Evolutionary conservation across 2,888 invertebrate genomes (phyloP).

Genomic region (Frankliniella intonsa): DNA sequence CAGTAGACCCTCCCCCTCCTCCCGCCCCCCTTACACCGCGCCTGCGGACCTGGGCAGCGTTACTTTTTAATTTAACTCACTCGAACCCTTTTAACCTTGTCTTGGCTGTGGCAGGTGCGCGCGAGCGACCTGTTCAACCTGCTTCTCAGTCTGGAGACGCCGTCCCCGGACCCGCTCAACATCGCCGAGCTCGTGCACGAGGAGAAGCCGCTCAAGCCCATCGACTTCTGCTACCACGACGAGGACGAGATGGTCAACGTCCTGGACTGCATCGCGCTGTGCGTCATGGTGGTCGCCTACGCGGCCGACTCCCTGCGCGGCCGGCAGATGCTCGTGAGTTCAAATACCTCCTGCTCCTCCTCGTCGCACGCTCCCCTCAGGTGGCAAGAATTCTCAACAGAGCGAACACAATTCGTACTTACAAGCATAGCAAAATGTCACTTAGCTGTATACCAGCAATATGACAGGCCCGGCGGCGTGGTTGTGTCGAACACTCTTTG

Average conservation of each 20-base stretch:
- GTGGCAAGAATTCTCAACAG: background rate
- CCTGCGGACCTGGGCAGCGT: no score
- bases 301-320: constrained; percentile 87
- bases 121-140: constrained; percentile 89
- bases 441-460: no score
- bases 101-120: constrained; percentile 59
- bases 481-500: no score
- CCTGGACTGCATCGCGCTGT: constrained; percentile 94
- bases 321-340: constrained; percentile 81
- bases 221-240: constrained; percentile 98
- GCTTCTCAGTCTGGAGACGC: constrained; percentile 85
- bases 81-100: background rate
- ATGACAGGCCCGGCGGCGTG: no score
- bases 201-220: constrained; percentile 84
- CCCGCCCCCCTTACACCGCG: no score
- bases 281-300: constrained; percentile 98
- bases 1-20: no score
- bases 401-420: no score
- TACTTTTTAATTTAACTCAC: no score
- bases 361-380: no score
- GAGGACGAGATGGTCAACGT: constrained; percentile 96
- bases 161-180: constrained; percentile 89
- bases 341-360: background rate
- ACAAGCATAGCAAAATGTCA: no score
- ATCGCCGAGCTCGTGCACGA: constrained; percentile 89